Evolutionary conservation across 2,888 invertebrate species (phyloP).

Genomic region (Oscheius onirici): DNA sequence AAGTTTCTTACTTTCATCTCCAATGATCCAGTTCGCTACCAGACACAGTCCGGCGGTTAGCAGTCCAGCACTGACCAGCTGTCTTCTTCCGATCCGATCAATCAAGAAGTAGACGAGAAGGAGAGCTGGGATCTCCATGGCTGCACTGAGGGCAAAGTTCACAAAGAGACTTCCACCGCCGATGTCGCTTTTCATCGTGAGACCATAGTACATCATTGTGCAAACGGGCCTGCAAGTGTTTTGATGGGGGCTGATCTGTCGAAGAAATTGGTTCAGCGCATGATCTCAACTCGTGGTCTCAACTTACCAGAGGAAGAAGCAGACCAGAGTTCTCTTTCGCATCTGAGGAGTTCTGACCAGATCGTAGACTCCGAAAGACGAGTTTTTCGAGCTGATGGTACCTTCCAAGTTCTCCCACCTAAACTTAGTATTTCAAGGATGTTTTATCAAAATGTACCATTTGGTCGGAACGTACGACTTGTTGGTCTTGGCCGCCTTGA

Average conservation of each 20-base stretch:
- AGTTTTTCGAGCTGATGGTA: conserved; percentile 33
- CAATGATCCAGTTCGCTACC: conserved; percentile 45
- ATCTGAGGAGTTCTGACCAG: conserved; percentile 54
- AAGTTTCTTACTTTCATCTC: conserved; percentile 31
- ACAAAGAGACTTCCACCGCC: conserved; percentile 82
- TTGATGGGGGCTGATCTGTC: too few species aligned
- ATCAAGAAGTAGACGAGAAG: conserved; percentile 65
- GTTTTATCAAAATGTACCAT: conserved; percentile 48
- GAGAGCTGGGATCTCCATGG: conserved; percentile 73
- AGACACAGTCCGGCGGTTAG: conserved; percentile 46
- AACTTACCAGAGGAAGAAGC: conserved; percentile 54
- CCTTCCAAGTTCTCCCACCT: conserved; percentile 38
- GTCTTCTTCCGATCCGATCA: conserved; percentile 58
- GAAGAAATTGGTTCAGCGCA: too few species aligned
- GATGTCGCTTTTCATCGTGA: conserved; percentile 84
- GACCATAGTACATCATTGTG: conserved; percentile 87
- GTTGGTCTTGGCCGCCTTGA: conserved; percentile 61
- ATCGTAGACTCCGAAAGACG: conserved; percentile 46
- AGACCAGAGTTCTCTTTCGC: conserved; percentile 47
- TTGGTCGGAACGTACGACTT: conserved; percentile 58
- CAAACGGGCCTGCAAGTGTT: conserved; percentile 78
- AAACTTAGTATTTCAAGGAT: conserved; percentile 11
- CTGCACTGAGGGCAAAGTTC: conserved; percentile 81
- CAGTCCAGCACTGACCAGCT: conserved; percentile 49
- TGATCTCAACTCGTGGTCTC: neutral